phyloP scores from a whole-genome alignment of 2,113 vertebrate genomes.

The Apaloderma vittatum region DNA sequence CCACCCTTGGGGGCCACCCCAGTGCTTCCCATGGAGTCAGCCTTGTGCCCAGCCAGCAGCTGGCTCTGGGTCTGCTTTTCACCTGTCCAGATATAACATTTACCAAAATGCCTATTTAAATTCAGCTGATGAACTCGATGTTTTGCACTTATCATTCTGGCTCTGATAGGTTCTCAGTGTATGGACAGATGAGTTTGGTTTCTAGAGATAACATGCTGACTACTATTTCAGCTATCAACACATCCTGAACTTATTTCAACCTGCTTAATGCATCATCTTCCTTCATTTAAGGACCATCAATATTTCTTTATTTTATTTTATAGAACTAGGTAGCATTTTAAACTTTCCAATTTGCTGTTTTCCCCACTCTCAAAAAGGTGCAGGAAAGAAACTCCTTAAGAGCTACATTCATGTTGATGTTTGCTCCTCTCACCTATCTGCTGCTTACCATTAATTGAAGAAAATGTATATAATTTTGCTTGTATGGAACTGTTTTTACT shows the following conservation, averaged over 20 bases:
- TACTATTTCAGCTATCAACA: neutral
- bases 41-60: neutral
- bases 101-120: neutral
- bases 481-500: neutral
- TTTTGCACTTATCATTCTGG: neutral
- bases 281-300: neutral
- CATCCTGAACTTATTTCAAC: neutral
- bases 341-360: neutral
- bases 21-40: too few species aligned
- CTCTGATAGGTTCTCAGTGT: neutral
- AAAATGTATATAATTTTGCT: neutral
- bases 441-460: neutral
- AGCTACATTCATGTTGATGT: neutral
- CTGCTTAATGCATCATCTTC: neutral
- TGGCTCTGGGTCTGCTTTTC: neutral
- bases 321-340: neutral
- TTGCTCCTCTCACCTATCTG: neutral
- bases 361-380: neutral
- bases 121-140: neutral
- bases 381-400: neutral
- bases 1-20: rapidly evolving
- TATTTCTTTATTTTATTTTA: neutral
- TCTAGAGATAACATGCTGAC: neutral
- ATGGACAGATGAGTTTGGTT: neutral
- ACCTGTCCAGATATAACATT: neutral